phyloP scores from a whole-genome alignment of 2,888 invertebrate species.

The Atrina japonica region DNA sequence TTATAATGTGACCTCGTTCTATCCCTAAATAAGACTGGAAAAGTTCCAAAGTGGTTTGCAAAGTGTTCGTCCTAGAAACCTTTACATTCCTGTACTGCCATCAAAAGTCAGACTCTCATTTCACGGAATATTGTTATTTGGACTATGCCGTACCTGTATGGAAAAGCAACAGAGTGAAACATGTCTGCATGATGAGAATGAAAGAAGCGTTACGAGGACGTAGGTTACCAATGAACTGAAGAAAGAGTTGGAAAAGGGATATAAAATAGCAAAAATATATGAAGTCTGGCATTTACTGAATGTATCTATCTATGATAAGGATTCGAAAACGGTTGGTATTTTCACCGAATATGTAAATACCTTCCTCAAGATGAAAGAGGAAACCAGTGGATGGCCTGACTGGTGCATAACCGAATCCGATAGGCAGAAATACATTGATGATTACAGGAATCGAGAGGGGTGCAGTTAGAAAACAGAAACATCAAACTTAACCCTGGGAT shows the following conservation, averaged over 20 bases:
- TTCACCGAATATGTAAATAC: slow-evolving; percentile 73
- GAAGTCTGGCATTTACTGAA: slow-evolving; percentile 76
- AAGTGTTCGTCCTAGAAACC: slow-evolving; percentile 58
- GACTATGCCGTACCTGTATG: slow-evolving; percentile 67
- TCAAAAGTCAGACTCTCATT: slow-evolving; percentile 55
- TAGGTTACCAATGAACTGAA: slow-evolving; percentile 75
- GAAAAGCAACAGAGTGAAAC: slow-evolving; percentile 28
- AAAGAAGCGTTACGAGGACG: slow-evolving; percentile 66
- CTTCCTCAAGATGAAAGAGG: slow-evolving; percentile 60
- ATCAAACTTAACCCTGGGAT: slow-evolving; percentile 37
- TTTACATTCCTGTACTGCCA: slow-evolving; percentile 74
- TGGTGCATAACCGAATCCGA: slow-evolving; percentile 47
- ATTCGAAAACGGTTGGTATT: slow-evolving; percentile 49
- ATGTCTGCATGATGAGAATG: slow-evolving; percentile 68
- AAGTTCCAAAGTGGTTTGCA: slow-evolving; percentile 62
- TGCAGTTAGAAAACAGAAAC: slow-evolving; percentile 16
- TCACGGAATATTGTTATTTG: slow-evolving; percentile 75
- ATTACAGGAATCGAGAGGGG: slow-evolving; percentile 34
- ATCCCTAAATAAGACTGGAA: slow-evolving; percentile 64
- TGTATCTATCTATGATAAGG: slow-evolving; percentile 41
- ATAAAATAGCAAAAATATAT: slow-evolving; percentile 65
- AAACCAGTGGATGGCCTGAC: slow-evolving; percentile 63
- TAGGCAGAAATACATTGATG: slow-evolving; percentile 53
- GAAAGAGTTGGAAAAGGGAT: slow-evolving; percentile 71
- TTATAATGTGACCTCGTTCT: slow-evolving; percentile 58